phyloP scores from a whole-genome alignment of 2,113 vertebrate genomes.

The Seriola quinqueradiata region DNA sequence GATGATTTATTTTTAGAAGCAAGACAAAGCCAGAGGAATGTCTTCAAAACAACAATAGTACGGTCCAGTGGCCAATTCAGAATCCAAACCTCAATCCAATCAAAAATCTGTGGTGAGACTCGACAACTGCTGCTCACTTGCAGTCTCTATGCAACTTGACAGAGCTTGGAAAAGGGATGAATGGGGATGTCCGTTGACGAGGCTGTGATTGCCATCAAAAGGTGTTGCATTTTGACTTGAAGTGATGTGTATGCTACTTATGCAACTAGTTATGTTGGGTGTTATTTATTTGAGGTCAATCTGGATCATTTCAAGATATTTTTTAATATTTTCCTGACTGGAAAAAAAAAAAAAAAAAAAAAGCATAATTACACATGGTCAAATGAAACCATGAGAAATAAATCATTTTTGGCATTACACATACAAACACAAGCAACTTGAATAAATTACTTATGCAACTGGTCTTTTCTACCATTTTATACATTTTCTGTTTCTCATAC shows the following conservation, averaged over 20 bases:
- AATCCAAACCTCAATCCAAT: constrained; percentile 14
- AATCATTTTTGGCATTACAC: too few species aligned
- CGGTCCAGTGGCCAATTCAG: not conserved
- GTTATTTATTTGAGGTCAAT: not conserved
- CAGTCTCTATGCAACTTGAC: not conserved
- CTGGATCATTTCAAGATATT: not conserved
- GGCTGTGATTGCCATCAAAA: not conserved
- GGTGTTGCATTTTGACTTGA: not conserved
- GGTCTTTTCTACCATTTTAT: not conserved
- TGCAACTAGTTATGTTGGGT: not conserved
- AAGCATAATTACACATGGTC: not conserved
- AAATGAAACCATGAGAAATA: not conserved
- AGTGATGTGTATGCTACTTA: not conserved
- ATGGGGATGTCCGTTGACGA: not conserved
- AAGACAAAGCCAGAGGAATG: constrained; percentile 18
- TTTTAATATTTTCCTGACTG: too few species aligned
- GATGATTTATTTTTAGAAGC: not conserved
- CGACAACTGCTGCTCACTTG: not conserved
- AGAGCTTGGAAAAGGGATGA: not conserved
- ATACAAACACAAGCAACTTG: not conserved
- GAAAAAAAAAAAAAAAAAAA: not conserved
- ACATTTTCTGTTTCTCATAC: not conserved
- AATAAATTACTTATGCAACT: not conserved
- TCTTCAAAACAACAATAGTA: constrained; percentile 19
- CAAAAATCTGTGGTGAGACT: not conserved